Evolutionary conservation across 2,113 vertebrate species (phyloP).

Genomic region (Thalassoma bifasciatum): DNA sequence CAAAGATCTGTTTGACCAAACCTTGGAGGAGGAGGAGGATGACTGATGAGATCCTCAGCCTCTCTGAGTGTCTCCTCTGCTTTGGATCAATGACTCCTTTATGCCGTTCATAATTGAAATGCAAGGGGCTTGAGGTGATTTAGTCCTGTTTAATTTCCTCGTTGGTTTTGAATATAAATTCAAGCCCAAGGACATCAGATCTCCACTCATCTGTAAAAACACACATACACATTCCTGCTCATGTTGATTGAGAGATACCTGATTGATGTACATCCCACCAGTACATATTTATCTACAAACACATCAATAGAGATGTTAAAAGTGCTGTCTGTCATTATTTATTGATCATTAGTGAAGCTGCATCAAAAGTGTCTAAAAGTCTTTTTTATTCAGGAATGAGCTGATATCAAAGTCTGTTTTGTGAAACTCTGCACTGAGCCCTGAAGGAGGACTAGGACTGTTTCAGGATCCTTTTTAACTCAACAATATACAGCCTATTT

Average conservation of each 20-base stretch:
- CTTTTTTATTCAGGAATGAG: too few species aligned
- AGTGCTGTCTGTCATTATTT: too few species aligned
- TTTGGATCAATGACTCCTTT: conserved; percentile 74
- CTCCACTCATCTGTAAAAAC: conserved; percentile 34
- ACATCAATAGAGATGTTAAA: too few species aligned
- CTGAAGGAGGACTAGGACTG: conserved; percentile 12
- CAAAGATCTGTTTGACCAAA: too few species aligned
- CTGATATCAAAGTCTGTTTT: too few species aligned
- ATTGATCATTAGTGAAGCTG: too few species aligned
- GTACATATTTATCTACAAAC: background rate
- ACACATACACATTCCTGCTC: conserved; percentile 1
- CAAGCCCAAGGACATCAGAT: conserved; percentile 58
- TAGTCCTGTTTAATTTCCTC: conserved; percentile 64
- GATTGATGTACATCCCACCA: background rate
- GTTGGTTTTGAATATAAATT: conserved; percentile 69
- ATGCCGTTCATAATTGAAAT: conserved; percentile 77
- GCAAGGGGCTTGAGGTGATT: conserved; percentile 68
- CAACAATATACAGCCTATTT: conserved; percentile 1
- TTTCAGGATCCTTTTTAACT: conserved; percentile 38
- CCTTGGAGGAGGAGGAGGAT: conserved; percentile 55
- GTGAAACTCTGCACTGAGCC: background rate
- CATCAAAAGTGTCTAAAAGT: too few species aligned
- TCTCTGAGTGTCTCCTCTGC: conserved; percentile 47
- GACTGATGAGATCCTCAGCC: conserved; percentile 66
- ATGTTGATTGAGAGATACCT: background rate